Evolutionary conservation across 1,140 invertebrate species (phyloP), one percentile per base, ranked within the genome.

Genomic region (Heliconius himera): DNA sequence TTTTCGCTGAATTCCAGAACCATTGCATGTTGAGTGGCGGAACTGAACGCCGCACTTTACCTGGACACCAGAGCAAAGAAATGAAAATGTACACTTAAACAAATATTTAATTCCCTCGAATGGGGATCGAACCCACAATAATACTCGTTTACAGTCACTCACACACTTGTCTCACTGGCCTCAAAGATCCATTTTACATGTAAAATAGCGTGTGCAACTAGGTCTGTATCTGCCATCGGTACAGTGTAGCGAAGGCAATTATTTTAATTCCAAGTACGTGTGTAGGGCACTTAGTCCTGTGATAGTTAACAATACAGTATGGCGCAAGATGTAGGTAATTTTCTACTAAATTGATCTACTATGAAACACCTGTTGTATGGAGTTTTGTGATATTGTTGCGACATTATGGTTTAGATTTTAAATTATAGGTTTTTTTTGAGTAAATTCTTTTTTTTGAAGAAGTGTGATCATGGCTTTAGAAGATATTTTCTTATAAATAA

Each of bases 201-300:
- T 80, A 80, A 79, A 87, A 85, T 85, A 85, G 77, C 81, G 83
- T 86, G 76, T 84, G 81, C 36, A 83, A 84, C 81, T 80, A 72
- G 83, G 78, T 79, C 80, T 79, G 77, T 81, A 81, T 81, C 79
- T 70, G n/a, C 22, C 51, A 74, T 77, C 74, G 76, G 49, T 72
- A 77, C 70, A 72, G 33, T 77, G 89, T 91, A 84, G 84, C 78
- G 66, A 73, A 83, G 77, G 86, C 89, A 93, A 91, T 93, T 93
- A 90, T 91, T 93, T 93, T 90, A 93, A 93, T 93, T 91, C 87
- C 22, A 56, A 90, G 89, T 91, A 88, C 88, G 83, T 90, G 91
- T 91, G 89, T 91, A 85, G 85, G 86, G 85, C 83, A 71, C 72
- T 26, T 85, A 77, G 83, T 38, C 79, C 18, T 13, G 51, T 6